Conservation (phyloP, 2,113 vertebrate genomes). For the Excalfactoria chinensis region DNA sequence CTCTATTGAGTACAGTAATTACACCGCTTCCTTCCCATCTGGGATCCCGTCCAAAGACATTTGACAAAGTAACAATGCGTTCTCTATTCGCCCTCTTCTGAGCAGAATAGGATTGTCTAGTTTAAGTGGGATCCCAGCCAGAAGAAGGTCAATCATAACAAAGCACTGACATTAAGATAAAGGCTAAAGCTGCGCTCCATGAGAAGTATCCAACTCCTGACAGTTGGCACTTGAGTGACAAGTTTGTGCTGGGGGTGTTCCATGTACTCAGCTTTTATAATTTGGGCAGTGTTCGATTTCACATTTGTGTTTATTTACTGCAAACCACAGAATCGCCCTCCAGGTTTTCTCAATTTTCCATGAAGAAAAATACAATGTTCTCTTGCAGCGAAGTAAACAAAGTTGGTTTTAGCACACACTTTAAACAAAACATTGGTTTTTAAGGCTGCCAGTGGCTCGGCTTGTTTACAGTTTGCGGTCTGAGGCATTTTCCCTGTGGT, state of each 20-base stretch:
- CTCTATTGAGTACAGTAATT: slow-evolving; percentile 45
- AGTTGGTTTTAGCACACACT: slow-evolving; percentile 40
- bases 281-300: slow-evolving; percentile 26
- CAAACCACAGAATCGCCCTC: slow-evolving; percentile 36
- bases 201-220: slow-evolving; percentile 42
- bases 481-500: slow-evolving; percentile 45
- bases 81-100: slow-evolving; percentile 52
- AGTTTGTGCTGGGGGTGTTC: slow-evolving; percentile 42
- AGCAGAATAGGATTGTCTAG: slow-evolving; percentile 69
- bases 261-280: slow-evolving; percentile 33
- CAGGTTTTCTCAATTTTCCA: slow-evolving; percentile 63
- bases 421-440: slow-evolving; percentile 60
- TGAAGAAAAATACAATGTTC: slow-evolving; percentile 57
- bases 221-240: slow-evolving; percentile 60
- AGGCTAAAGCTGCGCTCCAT: slow-evolving; percentile 46
- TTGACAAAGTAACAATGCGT: slow-evolving; percentile 67
- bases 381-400: slow-evolving; percentile 54
- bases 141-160: slow-evolving; percentile 72
- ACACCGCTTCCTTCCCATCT: slow-evolving; percentile 70
- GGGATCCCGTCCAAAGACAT: slow-evolving; percentile 66
- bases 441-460: slow-evolving; percentile 42
- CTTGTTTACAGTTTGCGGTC: slow-evolving; percentile 30
- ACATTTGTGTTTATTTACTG: slow-evolving; percentile 38
- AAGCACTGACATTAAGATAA: slow-evolving; percentile 74
- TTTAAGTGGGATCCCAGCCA: slow-evolving; percentile 64